Conservation (phyloP, 2,888 invertebrate genomes). For the Parnassius mnemosyne region DNA sequence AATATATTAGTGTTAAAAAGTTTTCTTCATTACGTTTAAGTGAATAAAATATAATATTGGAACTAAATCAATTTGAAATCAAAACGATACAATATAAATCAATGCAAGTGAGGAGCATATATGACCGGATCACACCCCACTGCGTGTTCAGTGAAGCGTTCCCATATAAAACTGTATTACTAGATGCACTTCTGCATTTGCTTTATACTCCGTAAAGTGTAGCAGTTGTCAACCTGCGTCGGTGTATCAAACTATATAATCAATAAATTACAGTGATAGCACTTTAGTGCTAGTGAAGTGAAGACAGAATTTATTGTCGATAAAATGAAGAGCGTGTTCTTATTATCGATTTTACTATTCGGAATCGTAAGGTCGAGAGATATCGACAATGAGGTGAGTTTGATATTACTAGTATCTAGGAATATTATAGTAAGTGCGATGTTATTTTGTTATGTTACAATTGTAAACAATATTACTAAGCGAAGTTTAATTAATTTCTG, state of each 20-base stretch:
- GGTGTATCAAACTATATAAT: conserved; percentile 28
- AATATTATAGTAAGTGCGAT: no score
- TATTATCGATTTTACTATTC: conserved; percentile 62
- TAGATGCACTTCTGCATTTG: conserved; percentile 62
- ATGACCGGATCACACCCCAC: conserved; percentile 49
- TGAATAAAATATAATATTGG: no score
- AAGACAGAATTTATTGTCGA: conserved; percentile 36
- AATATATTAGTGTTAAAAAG: no score
- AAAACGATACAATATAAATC: background rate
- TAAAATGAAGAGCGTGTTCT: conserved; percentile 62
- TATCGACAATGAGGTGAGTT: conserved; percentile 62
- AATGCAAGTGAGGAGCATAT: conserved; percentile 15
- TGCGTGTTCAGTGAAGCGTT: conserved; percentile 50
- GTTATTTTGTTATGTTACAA: no score
- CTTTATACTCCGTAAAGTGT: conserved; percentile 40
- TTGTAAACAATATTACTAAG: no score
- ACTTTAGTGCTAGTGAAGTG: conserved; percentile 61
- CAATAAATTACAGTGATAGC: conserved; percentile 26
- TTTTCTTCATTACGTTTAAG: no score
- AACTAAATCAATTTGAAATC: background rate
- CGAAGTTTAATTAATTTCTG: no score
- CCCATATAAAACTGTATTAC: conserved; percentile 63
- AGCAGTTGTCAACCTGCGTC: conserved; percentile 36
- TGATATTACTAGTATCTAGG: background rate
- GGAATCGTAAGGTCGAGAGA: conserved; percentile 65